Percentiles rank a stretch among this genome's conserved stretches.
These are phyloP conservation scores for Rhagologus leucostigma DNA, from an alignment of 2,113 vertebrate species.

Conservation along the genomic window DNA sequence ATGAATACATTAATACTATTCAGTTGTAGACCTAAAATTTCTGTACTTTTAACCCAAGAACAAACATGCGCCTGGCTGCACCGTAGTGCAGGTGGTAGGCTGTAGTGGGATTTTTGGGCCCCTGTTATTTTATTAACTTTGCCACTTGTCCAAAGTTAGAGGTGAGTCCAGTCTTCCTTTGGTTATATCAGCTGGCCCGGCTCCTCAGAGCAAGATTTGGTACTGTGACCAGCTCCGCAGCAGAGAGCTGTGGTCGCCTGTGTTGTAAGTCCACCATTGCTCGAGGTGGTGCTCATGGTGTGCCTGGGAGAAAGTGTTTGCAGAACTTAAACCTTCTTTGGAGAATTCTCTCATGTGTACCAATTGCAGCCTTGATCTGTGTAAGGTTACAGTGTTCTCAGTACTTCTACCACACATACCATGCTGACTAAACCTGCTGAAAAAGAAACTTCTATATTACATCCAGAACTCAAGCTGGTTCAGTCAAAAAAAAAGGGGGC, in stretches of 20 bases:
- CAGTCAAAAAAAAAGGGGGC: not conserved
- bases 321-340: not conserved
- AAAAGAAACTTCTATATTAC: not conserved
- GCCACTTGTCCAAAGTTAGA: not conserved
- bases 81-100: not conserved
- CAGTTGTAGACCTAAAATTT: not conserved
- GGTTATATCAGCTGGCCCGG: not conserved
- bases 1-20: not conserved
- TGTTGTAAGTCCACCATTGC: not conserved
- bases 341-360: not conserved
- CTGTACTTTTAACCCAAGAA: not conserved
- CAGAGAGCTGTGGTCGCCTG: not conserved
- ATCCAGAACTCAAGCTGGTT: not conserved
- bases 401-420: not conserved
- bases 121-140: not conserved
- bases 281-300: not conserved
- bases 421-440: not conserved
- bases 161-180: not conserved
- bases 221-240: not conserved
- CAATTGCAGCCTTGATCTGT: not conserved
- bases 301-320: not conserved
- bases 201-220: not conserved
- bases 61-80: fast-evolving
- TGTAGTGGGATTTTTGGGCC: not conserved
- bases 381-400: not conserved